Evolutionary conservation across 2,888 invertebrate species (phyloP), one percentile per base, ranked within the genome.

Genomic region (Criorhina ranunculi): DNA sequence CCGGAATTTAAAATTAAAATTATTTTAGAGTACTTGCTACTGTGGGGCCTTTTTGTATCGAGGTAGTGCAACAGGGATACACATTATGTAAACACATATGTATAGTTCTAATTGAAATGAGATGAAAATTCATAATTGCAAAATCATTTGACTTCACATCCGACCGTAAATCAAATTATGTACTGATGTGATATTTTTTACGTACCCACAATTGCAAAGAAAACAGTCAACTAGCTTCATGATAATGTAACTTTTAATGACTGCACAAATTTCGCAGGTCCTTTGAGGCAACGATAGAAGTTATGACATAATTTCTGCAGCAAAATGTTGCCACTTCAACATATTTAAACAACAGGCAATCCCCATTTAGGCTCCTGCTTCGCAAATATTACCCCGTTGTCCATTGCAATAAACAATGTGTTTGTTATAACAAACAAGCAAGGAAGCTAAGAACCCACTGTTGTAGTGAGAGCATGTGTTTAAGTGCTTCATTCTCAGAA

Each of bases 401-500:
- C 64, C 51, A 66, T 72, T 51, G 64, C 53, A 67, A 75, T 69
- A 75, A 79, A 75, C 59, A 75, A 75, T 75, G 75, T 80, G 60
- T 75, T 80, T 67, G 75, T 67, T 73, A 44, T 40, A 73, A 60
- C 72, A 75, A 69, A 69, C 46, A 66, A 57, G 53, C 55, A 55
- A 42, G 46, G 40, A 62, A 60, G 46, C 53, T 46, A 69, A 69
- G 42, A 67, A 77, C 9, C 55, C 40, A 55, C 60, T 55, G 57
- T 69, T 69, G 40, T 75, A 46, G 46, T 12, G 67, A 67, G 80
- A 80, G 75, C 75, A 75, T 80, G 75, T 80, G 75, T 80, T 75
- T 75, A 80, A 80, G 80, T 80, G 67, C 62, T 62, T 60, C 60
- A 69, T 75, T 80, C 55, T 60, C 55, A 75, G 80, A 80, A 80